Percentiles rank a stretch among this genome's conserved stretches.
phyloP scores from a whole-genome alignment of 2,113 vertebrate genomes.

The Xenopus laevis region DNA sequence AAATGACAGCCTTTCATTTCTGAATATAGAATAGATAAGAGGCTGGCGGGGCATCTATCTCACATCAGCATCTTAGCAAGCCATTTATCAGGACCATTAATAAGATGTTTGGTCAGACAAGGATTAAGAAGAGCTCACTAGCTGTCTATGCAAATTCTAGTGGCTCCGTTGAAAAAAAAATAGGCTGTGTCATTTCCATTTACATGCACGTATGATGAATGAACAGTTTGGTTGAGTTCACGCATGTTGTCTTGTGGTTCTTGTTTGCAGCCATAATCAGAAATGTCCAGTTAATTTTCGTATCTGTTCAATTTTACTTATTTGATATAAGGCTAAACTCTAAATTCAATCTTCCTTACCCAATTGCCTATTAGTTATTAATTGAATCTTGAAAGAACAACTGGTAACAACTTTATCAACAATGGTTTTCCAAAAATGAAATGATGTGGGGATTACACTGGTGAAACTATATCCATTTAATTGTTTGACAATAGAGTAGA shows the following conservation, averaged over 20 bases:
- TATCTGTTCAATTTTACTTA: too few relatives aligned
- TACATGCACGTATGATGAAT: slow-evolving; percentile 42
- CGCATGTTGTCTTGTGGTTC: slow-evolving; percentile 9
- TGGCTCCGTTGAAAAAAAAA: neutral
- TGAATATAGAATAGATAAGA: neutral
- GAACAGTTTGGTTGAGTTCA: slow-evolving; percentile 42
- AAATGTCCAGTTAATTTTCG: too few relatives aligned
- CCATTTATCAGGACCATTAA: neutral
- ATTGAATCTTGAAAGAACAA: too few relatives aligned
- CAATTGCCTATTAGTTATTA: too few relatives aligned
- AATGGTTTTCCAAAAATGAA: too few relatives aligned
- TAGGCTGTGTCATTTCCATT: slow-evolving; percentile 17
- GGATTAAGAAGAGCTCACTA: neutral
- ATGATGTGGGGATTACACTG: too few relatives aligned
- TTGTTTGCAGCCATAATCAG: neutral
- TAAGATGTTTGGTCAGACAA: neutral
- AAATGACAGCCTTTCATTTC: neutral
- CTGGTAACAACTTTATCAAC: too few relatives aligned
- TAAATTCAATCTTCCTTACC: too few relatives aligned
- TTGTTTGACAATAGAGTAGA: too few relatives aligned
- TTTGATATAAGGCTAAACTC: too few relatives aligned
- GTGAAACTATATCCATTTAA: too few relatives aligned
- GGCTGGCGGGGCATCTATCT: neutral
- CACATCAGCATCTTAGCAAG: neutral
- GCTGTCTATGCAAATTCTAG: slow-evolving; percentile 14